Conservation (phyloP, 2,113 vertebrate species). For the Acanthochromis polyacanthus region DNA sequence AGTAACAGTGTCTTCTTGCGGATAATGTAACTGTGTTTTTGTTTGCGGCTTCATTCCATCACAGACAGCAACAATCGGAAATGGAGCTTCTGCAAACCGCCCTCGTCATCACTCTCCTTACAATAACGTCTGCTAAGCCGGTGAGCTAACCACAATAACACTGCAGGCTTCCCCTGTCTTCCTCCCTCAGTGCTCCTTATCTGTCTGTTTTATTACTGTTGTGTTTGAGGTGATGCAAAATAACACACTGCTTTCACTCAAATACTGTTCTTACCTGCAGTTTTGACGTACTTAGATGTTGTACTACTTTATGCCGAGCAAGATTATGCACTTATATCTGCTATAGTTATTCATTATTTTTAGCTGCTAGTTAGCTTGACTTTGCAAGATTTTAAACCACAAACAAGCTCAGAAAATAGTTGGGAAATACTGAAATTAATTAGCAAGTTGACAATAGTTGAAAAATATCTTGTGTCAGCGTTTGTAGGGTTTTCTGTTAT, state of each 20-base stretch:
- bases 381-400: too few relatives aligned
- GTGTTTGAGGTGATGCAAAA: background rate
- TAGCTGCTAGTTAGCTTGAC: too few relatives aligned
- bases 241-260: background rate
- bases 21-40: slow-evolving; percentile 28
- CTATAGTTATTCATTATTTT: too few relatives aligned
- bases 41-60: slow-evolving; percentile 24
- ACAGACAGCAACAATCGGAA: slow-evolving; percentile 37
- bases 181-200: background rate
- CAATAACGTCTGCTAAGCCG: slow-evolving; percentile 39
- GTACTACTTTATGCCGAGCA: too few relatives aligned
- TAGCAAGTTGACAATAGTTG: too few relatives aligned
- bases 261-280: too few relatives aligned
- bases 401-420: too few relatives aligned
- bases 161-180: background rate
- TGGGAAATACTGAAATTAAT: too few relatives aligned
- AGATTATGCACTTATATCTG: too few relatives aligned
- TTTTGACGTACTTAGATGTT: too few relatives aligned
- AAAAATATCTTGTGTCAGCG: too few relatives aligned
- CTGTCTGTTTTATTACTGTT: background rate
- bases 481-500: too few relatives aligned
- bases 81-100: slow-evolving; percentile 61
- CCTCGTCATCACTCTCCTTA: slow-evolving; percentile 53
- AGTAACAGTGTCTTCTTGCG: background rate
- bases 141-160: slow-evolving; percentile 44